Evolutionary conservation across 2,797 vertebrate species (phyloP), one percentile per base, ranked within the genome.

Genomic region (Poecilia velifera): DNA sequence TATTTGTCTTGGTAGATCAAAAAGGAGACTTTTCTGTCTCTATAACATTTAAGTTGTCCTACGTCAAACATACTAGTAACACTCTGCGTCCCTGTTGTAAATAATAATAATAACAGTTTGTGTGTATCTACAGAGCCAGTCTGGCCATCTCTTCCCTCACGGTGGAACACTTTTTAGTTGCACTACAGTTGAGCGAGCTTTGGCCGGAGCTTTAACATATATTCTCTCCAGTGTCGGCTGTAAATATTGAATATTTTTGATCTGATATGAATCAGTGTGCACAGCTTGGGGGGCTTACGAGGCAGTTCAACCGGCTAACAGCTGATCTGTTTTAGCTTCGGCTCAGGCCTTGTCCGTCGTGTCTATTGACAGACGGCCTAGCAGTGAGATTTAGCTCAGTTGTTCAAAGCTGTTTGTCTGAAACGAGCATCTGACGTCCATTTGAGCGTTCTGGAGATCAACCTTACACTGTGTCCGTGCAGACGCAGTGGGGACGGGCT

Each of bases 371-470:
- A 47, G 75, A 31, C n/a, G 59, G 41, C 25, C 73, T 46, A 7
- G 39, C 1, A 4, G 71, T 36, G 72, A 73, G 74, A 82, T 77
- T 76, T 41, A 41, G 39, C 25, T 76, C 25, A 12, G 3, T 45
- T 77, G 59, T 51, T 75, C 25, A 80, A 71, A 79, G 82, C 76
- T 68, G 49, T 77, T 64, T 49, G 70, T 34, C 77, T 74, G 25
- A 75, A 77, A 64, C 46, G 72, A 87, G 72, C 73, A 22, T 57
- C 57, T 36, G 6, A 73, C 59, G 36, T 43, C 22, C 83, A 83
- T 31, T 9, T 39, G 84, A 86, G 84, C 59, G 76, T 62, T 76
- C 51, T 62, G n/a, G 78, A 41, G 76, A 86, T 87, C 71, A 64
- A 34, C 71, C 22, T 20, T 1, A 16, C 71, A 10, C 3, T 25